Conservation (phyloP, 2,113 vertebrate genomes). For the Eonycteris spelaea region DNA sequence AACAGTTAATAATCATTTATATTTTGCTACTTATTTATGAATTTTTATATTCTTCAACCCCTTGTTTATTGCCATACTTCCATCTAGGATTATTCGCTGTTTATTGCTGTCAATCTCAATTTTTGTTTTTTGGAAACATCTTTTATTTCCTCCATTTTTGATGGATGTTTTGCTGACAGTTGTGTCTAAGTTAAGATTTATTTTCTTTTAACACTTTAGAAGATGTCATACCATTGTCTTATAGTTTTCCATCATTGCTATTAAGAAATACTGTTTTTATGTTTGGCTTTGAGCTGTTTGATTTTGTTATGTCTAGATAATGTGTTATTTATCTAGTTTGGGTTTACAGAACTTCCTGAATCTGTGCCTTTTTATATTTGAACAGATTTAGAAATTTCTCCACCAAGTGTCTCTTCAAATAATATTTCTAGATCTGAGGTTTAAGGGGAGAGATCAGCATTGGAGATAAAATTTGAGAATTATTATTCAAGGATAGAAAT, state of each 20-base stretch:
- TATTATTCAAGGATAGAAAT: not conserved
- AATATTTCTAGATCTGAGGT: not conserved
- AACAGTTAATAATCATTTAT: not conserved
- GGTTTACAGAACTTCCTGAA: not conserved
- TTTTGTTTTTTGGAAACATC: not conserved
- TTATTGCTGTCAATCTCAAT: not conserved
- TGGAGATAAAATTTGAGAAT: not conserved
- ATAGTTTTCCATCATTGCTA: not conserved
- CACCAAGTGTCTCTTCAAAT: not conserved
- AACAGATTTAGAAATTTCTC: not conserved
- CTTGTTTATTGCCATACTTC: not conserved
- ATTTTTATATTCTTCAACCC: not conserved
- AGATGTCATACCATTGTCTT: not conserved
- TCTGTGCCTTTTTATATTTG: not conserved
- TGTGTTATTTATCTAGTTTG: not conserved
- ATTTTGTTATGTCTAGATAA: not conserved
- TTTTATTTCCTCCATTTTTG: not conserved
- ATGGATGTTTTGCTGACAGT: not conserved
- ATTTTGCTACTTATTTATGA: not conserved
- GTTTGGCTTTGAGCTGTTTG: not conserved
- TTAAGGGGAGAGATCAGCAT: not conserved
- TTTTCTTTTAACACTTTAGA: not conserved
- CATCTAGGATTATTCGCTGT: not conserved
- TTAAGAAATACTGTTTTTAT: not conserved
- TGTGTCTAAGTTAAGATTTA: not conserved